These are phyloP conservation scores for Tanytarsus gracilentus DNA, from an alignment of 2,888 invertebrate genomes.

Conservation along the genomic window DNA sequence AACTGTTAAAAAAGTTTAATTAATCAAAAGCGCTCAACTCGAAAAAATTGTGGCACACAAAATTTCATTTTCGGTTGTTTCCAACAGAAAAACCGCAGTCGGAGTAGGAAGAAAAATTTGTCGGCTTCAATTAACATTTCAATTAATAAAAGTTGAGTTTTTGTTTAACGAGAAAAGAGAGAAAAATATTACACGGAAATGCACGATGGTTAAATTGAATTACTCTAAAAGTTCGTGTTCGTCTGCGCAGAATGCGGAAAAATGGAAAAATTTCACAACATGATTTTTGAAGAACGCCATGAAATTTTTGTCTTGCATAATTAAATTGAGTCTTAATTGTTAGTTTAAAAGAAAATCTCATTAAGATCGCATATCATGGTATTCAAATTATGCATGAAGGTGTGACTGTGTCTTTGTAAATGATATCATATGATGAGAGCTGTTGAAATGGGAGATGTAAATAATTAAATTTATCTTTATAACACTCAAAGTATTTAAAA, in stretches of 20 bases:
- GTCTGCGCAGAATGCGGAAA: not conserved
- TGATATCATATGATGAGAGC: not conserved
- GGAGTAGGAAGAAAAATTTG: slow-evolving; percentile 19
- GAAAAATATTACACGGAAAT: not conserved
- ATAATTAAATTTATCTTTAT: too few relatives aligned
- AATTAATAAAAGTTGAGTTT: slow-evolving; percentile 15
- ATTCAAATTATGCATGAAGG: not conserved
- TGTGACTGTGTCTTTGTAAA: not conserved
- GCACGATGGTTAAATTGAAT: not conserved
- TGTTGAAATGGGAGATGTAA: not conserved
- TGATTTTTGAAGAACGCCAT: too few relatives aligned
- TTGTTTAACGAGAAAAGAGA: not conserved
- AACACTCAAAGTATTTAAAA: too few relatives aligned
- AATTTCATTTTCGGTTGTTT: not conserved
- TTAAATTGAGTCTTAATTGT: slow-evolving; percentile 20
- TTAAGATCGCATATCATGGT: too few relatives aligned
- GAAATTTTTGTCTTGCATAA: slow-evolving; percentile 3
- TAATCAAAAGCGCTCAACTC: slow-evolving; percentile 8
- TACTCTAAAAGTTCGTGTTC: too few relatives aligned
- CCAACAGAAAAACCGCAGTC: not conserved
- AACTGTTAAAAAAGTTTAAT: too few relatives aligned
- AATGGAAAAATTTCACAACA: not conserved
- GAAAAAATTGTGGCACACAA: not conserved
- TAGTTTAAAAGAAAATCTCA: too few relatives aligned
- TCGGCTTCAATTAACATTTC: slow-evolving; percentile 25